These are phyloP conservation scores for Etia nguti DNA, from an alignment of 2,113 vertebrate species.

Conservation along the genomic window DNA sequence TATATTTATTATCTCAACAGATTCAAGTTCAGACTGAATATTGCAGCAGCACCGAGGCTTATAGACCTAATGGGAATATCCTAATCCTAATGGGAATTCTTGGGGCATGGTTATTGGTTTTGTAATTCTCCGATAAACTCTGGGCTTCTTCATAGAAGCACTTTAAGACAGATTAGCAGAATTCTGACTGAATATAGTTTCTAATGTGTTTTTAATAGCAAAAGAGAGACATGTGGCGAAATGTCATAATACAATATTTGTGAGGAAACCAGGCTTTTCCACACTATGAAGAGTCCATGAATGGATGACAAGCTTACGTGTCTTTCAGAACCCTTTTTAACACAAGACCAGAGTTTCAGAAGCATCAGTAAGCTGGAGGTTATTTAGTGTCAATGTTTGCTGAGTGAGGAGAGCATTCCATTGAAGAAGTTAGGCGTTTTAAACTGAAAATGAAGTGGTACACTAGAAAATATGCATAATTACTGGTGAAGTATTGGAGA, in stretches of 20 bases:
- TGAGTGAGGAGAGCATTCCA: neutral
- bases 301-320: too few species aligned
- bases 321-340: too few species aligned
- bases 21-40: neutral
- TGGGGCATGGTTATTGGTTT: neutral
- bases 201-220: neutral
- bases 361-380: neutral
- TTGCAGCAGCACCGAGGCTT: neutral
- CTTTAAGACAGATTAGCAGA: neutral
- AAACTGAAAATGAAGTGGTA: neutral
- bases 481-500: neutral
- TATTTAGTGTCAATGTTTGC: neutral
- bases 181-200: neutral
- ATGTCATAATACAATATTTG: neutral
- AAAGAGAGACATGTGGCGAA: neutral
- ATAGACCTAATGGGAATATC: neutral
- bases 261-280: neutral
- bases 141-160: neutral
- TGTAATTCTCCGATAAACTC: neutral
- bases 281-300: neutral
- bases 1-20: neutral
- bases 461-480: neutral
- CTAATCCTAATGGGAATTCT: neutral
- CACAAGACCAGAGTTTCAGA: too few species aligned
- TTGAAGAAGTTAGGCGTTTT: neutral